A percentile compares a stretch with the other conserved stretches of the same genome.
phyloP scores from a whole-genome alignment of 1,140 invertebrate species.

The Zelostemma sp. region DNA sequence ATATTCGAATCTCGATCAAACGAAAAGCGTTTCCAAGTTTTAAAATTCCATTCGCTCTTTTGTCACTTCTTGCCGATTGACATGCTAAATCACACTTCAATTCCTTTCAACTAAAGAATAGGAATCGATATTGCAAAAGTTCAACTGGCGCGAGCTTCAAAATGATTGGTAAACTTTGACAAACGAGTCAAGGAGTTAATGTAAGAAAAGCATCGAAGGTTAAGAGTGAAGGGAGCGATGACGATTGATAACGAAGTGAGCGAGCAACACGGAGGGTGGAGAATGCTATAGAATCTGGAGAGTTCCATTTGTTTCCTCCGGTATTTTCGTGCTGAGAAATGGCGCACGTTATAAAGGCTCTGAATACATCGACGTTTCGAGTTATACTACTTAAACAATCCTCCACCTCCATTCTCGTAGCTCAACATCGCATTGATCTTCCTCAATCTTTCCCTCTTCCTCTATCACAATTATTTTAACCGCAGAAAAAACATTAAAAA shows the following conservation, averaged over 20 bases:
- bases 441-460: conserved; percentile 31
- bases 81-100: conserved; percentile 11
- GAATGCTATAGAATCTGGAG: conserved; percentile 37
- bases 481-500: too few relatives aligned
- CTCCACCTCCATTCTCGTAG: conserved; percentile 37
- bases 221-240: conserved; percentile 4
- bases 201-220: conserved; percentile 10
- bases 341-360: conserved; percentile 50
- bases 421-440: conserved; percentile 38
- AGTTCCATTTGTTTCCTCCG: conserved; percentile 46
- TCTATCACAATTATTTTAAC: too few relatives aligned
- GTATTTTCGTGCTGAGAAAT: conserved; percentile 51
- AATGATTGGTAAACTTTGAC: conserved; percentile 55
- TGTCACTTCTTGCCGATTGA: too few relatives aligned
- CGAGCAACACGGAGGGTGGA: conserved; percentile 24
- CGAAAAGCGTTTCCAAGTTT: too few relatives aligned
- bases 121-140: conserved; percentile 36
- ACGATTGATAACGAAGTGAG: conserved; percentile 46
- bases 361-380: conserved; percentile 52
- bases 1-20: too few relatives aligned
- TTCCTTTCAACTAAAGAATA: too few relatives aligned
- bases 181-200: conserved; percentile 39
- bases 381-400: conserved; percentile 48
- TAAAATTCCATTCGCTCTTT: too few relatives aligned
- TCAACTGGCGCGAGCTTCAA: conserved; percentile 26